A percentile compares a stretch with the other conserved stretches of the same genome.
Conservation (phyloP, 2,113 vertebrate genomes). For the Saguinus midas region DNA sequence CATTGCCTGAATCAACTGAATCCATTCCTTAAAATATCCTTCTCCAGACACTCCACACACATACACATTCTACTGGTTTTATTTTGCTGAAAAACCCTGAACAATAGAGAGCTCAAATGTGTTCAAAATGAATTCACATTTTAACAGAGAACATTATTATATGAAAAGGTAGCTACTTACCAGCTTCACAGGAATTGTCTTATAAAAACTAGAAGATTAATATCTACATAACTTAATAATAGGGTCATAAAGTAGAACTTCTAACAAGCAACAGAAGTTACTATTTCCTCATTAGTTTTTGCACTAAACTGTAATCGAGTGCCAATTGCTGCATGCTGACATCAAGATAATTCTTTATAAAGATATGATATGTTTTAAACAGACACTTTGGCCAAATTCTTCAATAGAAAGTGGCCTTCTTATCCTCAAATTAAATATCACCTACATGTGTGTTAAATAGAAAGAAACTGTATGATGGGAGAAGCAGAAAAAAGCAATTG, state of each 20-base stretch:
- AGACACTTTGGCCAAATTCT: constrained; percentile 55
- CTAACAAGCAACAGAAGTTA: constrained; percentile 46
- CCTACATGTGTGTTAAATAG: constrained; percentile 43
- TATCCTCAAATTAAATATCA: constrained; percentile 64
- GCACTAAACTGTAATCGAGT: constrained; percentile 29
- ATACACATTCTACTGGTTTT: background rate
- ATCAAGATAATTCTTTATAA: constrained; percentile 53
- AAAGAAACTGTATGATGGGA: background rate
- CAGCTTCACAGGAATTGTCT: constrained; percentile 57
- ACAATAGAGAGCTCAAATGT: background rate
- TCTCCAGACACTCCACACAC: background rate
- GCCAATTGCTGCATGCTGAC: background rate
- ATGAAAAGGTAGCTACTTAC: background rate
- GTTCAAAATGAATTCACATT: background rate
- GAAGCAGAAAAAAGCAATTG: background rate
- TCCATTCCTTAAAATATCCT: background rate
- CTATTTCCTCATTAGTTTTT: constrained; percentile 45
- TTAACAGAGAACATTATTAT: constrained; percentile 4
- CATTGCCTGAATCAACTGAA: background rate
- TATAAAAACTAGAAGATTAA: constrained; percentile 64
- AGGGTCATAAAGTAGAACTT: constrained; percentile 48
- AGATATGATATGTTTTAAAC: constrained; percentile 45
- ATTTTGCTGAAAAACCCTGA: background rate
- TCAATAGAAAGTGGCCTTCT: constrained; percentile 43
- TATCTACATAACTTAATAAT: constrained; percentile 57